Conservation (phyloP, 2,797 vertebrate species). For the Odontamblyopus lacepedii region DNA sequence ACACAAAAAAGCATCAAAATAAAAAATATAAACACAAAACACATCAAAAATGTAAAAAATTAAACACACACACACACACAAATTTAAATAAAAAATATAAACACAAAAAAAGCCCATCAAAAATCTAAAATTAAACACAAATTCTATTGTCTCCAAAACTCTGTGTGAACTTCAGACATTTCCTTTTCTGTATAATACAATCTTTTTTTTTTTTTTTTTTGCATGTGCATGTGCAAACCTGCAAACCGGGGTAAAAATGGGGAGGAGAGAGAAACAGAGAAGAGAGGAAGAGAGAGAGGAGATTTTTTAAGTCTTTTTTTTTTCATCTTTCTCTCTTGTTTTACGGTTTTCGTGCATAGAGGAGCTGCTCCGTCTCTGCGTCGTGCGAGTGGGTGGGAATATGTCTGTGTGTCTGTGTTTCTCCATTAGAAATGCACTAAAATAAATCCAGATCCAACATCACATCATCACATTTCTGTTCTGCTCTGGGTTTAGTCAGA, state of each 20-base stretch:
- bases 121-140: background rate
- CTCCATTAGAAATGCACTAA: constrained; percentile 75
- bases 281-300: background rate
- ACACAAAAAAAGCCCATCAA: too few relatives aligned
- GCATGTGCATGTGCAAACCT: background rate
- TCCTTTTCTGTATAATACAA: constrained; percentile 28
- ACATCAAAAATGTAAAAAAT: too few relatives aligned
- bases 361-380: constrained; percentile 56
- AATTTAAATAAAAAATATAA: too few relatives aligned
- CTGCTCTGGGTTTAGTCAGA: constrained; percentile 56
- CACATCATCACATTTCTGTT: constrained; percentile 72
- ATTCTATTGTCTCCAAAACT: constrained; percentile 23
- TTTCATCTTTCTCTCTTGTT: constrained; percentile 15
- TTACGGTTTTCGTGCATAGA: constrained; percentile 61
- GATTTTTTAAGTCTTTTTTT: constrained; percentile 6
- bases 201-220: background rate
- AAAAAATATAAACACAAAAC: too few relatives aligned
- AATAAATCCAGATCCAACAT: constrained; percentile 71
- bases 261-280: background rate
- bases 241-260: background rate
- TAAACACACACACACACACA: too few relatives aligned
- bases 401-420: constrained; percentile 67
- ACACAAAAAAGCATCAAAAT: too few relatives aligned
- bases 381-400: constrained; percentile 66
- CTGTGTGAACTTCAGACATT: constrained; percentile 42